Evolutionary conservation across 2,797 vertebrate genomes (phyloP), one percentile per base, ranked within the genome.

Genomic region (Brotula barbata): DNA sequence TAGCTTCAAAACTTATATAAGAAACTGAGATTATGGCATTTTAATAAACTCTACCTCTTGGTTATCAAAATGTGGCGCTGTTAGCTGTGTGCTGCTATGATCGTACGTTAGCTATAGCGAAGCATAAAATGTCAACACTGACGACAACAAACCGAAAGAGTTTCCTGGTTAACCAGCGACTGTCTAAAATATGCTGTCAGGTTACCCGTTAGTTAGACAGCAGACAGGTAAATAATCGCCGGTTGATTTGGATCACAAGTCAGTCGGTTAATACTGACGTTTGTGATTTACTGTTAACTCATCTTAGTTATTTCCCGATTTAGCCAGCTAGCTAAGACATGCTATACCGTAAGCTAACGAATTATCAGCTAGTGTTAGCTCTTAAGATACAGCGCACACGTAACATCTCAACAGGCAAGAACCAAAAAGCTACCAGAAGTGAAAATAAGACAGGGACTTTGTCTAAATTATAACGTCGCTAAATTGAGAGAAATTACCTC

Each of bases 301-400:
- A 33, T 49, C 17, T 25, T 50, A 48, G 41, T 39, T 68, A 16
- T 9, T 20, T 23, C 64, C 20, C 44, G 1, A 15, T 58, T 71
- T 76, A 77, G 54, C 66, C 22, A 21, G 54, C 41, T 72, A 80
- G 58, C 71, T 64, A 16, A 2, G 40, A 19, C 25, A 58, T 20
- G 75, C 51, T 82, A 52, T 21, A 68, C 44, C 46, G 1, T 11
- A 12, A 55, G 51, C 64, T 73, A 64, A 48, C 79, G 77, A 68
- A 85, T 17, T 19, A 33, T 57, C 61, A 68, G 73, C 67, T 63
- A 33, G 40, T 6, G 23, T 20, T 16, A 68, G 56, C 56, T 60
- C 21, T 19, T 62, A 47, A 34, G 53, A 56, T 9, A 34, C 39
- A 28, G 0, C 22, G 21, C 47, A 49, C 33, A 15, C 55, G 12